Evolutionary conservation across 2,888 invertebrate species (phyloP), one percentile per base, ranked within the genome.

Genomic region (Dryobotodes eremita): DNA sequence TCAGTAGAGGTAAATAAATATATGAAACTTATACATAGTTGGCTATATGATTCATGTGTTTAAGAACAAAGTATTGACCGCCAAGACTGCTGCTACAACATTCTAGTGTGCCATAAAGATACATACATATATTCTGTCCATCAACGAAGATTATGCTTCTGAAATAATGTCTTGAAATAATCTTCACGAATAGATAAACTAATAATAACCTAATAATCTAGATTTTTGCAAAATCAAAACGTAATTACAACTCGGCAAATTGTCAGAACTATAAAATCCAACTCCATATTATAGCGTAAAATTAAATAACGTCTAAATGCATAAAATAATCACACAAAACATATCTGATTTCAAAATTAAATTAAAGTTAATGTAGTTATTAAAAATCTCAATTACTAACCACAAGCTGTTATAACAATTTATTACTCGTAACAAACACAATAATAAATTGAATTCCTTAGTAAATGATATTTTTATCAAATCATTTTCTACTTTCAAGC

Each of bases 321-420:
- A 59, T 75, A 46, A 53, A 75, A 59, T 42, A 82, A 46, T 59
- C 82, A 17, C 36, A 48, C 2, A 48, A 66, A 55, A 61, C 31
- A 31, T 6, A 57, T 62, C 11, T 53, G 36, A 73, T 55, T 64
- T 26, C 6, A 66, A 80, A 73, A 72, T 42, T 4, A 46, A 75
- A 65, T 80, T 55, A 84, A 36, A 36, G 15, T 6, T 50, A 81
- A 65, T 66, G 75, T 59, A 66, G 50, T 75, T 13, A 53, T 75
- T 82, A 55, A 17, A 55, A 74, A 75, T 53, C 59, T 53, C 23
- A 20, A 55, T 26, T 55, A 53, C 0, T 42, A n/a, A 23, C 17
- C 65, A 65, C 46, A 82, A 17, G 26, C 36, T 55, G 61, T 68
- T 61, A n/a, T 55, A 42, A 36, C 59, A 55, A 76, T 76, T 76